phyloP scores from a whole-genome alignment of 2,888 invertebrate genomes.

The Bruchidius siliquastri region DNA sequence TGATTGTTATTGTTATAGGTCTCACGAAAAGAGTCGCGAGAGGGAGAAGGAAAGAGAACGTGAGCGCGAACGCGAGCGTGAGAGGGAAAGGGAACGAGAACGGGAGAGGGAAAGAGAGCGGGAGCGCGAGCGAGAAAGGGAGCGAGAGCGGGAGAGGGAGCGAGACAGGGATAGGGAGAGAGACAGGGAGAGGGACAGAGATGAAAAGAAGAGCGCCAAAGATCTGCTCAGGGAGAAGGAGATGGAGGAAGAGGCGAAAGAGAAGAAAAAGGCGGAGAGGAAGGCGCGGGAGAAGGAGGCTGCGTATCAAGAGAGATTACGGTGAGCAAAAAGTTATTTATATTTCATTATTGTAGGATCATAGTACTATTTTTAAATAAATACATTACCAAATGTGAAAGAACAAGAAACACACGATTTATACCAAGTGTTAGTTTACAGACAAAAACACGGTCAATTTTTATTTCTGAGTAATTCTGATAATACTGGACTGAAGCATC shows the following conservation, averaged over 20 bases:
- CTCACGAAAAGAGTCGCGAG: slow-evolving; percentile 44
- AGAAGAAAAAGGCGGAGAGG: slow-evolving; percentile 84
- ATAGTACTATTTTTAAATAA: neutral
- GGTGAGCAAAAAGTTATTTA: slow-evolving; percentile 25
- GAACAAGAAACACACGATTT: too few species aligned
- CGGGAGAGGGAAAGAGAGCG: slow-evolving; percentile 47
- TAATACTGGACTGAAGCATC: too few species aligned
- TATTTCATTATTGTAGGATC: neutral
- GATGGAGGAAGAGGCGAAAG: slow-evolving; percentile 88
- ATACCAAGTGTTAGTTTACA: too few species aligned
- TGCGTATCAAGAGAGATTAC: slow-evolving; percentile 84
- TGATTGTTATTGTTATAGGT: slow-evolving; percentile 32
- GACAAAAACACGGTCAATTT: too few species aligned
- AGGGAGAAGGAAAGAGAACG: slow-evolving; percentile 47
- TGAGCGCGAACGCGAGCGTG: slow-evolving; percentile 47
- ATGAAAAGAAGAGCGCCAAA: slow-evolving; percentile 51
- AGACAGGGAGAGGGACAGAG: slow-evolving; percentile 57
- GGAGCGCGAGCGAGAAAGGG: slow-evolving; percentile 49
- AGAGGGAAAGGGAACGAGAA: slow-evolving; percentile 46
- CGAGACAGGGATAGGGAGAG: slow-evolving; percentile 50
- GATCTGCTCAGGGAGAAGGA: slow-evolving; percentile 73
- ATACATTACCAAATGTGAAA: too few species aligned
- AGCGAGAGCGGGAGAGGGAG: slow-evolving; percentile 47
- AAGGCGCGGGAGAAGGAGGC: slow-evolving; percentile 92
- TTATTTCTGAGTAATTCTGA: too few species aligned